A percentile compares a stretch with the other conserved stretches of the same genome.
Conservation (phyloP, 2,113 vertebrate species). For the Scatophagus argus region DNA sequence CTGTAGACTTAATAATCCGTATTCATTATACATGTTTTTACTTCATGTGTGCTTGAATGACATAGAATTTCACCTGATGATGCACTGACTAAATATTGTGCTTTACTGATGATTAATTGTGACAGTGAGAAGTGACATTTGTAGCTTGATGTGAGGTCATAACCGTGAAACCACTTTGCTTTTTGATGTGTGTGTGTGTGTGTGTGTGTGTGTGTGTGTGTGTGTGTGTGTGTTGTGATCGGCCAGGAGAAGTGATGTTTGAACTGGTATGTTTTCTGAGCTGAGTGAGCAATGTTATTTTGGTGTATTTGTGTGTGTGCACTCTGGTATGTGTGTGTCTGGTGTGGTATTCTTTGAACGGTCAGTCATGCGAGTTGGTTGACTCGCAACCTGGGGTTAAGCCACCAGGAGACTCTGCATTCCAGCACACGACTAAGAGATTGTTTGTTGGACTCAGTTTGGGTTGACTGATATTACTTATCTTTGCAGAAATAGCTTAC, state of each 20-base stretch:
- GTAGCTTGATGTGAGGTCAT: background rate
- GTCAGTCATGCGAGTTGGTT: conserved; percentile 51
- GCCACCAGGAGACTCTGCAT: conserved; percentile 64
- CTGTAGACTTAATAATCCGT: background rate
- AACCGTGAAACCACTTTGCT: conserved; percentile 3
- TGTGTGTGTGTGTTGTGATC: background rate
- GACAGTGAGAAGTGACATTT: background rate
- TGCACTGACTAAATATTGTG: background rate
- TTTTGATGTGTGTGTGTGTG: background rate
- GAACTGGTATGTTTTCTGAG: conserved; percentile 34
- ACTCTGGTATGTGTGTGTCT: conserved; percentile 35
- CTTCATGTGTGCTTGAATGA: background rate
- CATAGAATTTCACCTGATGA: background rate
- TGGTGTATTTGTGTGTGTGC: conserved; percentile 6
- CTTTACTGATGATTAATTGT: background rate
- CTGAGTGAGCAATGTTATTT: conserved; percentile 29
- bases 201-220: background rate
- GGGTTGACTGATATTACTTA: background rate
- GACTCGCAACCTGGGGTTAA: conserved; percentile 18
- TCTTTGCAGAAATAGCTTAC: background rate
- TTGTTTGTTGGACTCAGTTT: background rate
- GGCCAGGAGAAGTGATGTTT: conserved; percentile 12
- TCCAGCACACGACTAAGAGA: conserved; percentile 13
- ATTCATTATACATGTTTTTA: background rate
- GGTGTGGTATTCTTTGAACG: conserved; percentile 48